Evolutionary conservation across 1,140 invertebrate genomes (phyloP), one percentile per base, ranked within the genome.

Genomic region (Rhagoletis pomonella): DNA sequence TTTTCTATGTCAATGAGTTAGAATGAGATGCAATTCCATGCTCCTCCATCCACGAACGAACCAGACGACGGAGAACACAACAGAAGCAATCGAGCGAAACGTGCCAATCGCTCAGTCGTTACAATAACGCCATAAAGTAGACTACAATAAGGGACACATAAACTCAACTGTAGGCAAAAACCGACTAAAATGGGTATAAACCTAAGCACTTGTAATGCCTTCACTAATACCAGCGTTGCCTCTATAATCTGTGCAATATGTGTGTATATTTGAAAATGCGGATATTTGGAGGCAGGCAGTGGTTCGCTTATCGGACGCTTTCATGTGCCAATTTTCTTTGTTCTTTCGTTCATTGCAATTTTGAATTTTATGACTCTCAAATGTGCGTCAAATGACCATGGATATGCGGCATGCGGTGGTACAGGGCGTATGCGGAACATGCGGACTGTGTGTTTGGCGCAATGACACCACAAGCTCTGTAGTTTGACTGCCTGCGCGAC

Each of bases 301-400:
- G 19, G 73, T 58, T 81, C n/a, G 73, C 73, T n/a, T 73, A 12
- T 4, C 1, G 39, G 47, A 12, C n/a, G 19, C 44, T 81, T 50
- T 73, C 42, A 14, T 47, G 42, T 81, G 73, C 47, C 73, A 81
- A 81, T 81, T 55, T 55, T 81, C 73, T 81, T 81, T 81, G 73
- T 81, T 81, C 67, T 50, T 55, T 19, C 9, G n/a, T 19, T n/a
- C 47, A 58, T 81, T 81, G 73, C 14, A 67, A 81, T 47, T 81
- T 81, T 81, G 42, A 42, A 81, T 47, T 50, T 81, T 81, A 55
- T 55, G 47, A 81, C 47, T 81, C 44, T 81, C 73, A 50, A 55
- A 47, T 50, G 47, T 19, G 47, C 47, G 10, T 81, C n/a, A 55
- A 81, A 81, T 81, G 73, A n/a, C 73, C 73, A 55, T 47, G 47